Percentiles rank a stretch among this genome's conserved stretches.
These are phyloP conservation scores for Eublepharis macularius DNA, from an alignment of 2,113 vertebrate species.

Conservation along the genomic window DNA sequence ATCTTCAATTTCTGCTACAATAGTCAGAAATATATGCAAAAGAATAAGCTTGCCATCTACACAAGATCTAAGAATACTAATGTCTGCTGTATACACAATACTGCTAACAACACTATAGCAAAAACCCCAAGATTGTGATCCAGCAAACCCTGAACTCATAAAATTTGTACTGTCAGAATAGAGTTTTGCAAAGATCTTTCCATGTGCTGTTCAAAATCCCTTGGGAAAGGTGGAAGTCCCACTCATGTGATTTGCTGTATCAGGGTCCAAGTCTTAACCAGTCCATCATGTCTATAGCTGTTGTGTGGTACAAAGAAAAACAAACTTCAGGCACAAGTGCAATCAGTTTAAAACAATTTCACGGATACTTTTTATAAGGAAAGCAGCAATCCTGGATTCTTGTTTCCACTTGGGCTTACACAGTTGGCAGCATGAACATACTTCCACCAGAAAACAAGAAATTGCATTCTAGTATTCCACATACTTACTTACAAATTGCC, in stretches of 20 bases:
- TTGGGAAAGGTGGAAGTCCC: background rate
- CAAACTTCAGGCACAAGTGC: constrained; percentile 18
- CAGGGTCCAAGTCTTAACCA: background rate
- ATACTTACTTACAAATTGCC: background rate
- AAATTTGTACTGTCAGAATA: background rate
- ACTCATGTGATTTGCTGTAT: background rate
- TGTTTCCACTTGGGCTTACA: background rate
- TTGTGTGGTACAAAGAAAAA: background rate
- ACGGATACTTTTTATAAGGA: constrained; percentile 35
- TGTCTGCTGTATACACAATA: background rate
- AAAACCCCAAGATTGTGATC: background rate
- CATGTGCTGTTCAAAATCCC: background rate
- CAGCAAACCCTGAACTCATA: background rate
- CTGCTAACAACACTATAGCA: constrained; percentile 15
- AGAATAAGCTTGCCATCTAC: constrained; percentile 19
- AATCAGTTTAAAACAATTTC: background rate
- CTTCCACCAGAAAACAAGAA: background rate
- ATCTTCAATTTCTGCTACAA: constrained; percentile 25
- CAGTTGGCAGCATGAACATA: constrained; percentile 2
- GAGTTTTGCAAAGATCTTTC: background rate
- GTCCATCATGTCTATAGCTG: background rate
- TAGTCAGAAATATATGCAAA: constrained; percentile 30
- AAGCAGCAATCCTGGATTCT: constrained; percentile 11
- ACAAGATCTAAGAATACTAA: constrained; percentile 28
- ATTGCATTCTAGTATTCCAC: background rate